Base-by-base conservation (phyloP, 2,797 vertebrate genomes). In the Chanos chanos region DNA sequence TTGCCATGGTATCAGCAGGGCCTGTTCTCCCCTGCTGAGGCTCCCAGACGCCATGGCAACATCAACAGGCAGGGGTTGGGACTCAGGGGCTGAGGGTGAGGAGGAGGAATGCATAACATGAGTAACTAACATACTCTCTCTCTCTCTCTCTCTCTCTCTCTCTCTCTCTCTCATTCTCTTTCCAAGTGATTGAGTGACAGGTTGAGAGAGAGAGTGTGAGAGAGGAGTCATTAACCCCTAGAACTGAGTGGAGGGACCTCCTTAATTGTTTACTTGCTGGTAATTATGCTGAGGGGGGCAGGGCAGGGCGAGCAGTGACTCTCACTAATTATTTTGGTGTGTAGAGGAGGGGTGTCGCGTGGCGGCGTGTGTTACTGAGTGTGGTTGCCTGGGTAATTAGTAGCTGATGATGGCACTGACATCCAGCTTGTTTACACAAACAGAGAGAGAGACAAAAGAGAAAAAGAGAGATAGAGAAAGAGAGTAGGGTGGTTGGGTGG, bases 31-130 rank as follows among this genome's bases (percentile, higher is more conserved):
- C 75, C 75, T 55, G 66, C 72, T 52, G 74, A 72, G 70, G 48
- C 51, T 73, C 70, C 48, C 63, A 69, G 73, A 70, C 59, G 13
- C 77, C 78, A 80, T 73, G 74, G 80, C 74, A 80, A 82, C 80
- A 67, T 74, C 76, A 80, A 66, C 68, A 75, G 70, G 69, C 61
- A 54, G 62, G 60, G 73, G 66, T 52, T 71, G 56, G 64, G 64
- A 65, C 59, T 61, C n/a, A 34, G 52, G 73, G 77, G 65, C 49
- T 52, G 65, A 34, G 50, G 36, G 40, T 44, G 10, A 15, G 15
- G 43, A 19, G 33, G 13, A 21, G n/a, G 7, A 28, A 18, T 9
- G 39, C 30, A 19, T 62, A 59, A 61, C 47, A 52, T 52, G 59
- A 43, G 22, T 27, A 31, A 30, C 68, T 41, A 51, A 49, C 36